Evolutionary conservation across 2,113 vertebrate genomes (phyloP).

Genomic region (Chlamydotis undulata): DNA sequence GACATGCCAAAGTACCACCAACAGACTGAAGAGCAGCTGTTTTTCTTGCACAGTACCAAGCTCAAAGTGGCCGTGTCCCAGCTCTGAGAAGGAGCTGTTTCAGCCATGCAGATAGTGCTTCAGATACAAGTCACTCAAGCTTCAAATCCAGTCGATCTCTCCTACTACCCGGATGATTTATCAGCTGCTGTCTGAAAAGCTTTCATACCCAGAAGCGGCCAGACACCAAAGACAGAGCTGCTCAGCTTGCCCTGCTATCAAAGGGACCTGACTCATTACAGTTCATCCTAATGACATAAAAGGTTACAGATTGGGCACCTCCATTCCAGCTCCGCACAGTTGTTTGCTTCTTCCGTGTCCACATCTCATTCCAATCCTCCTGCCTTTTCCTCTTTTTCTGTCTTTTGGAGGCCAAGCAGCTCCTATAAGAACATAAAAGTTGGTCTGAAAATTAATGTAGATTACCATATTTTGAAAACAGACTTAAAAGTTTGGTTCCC

Average conservation of each 20-base stretch:
- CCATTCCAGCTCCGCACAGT: fast-evolving
- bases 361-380: not conserved
- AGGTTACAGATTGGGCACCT: not conserved
- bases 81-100: not conserved
- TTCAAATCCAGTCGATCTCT: not conserved
- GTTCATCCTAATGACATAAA: not conserved
- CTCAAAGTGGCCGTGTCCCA: not conserved
- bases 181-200: not conserved
- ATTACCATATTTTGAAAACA: not conserved
- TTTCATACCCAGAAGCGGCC: not conserved
- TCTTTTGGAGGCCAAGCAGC: not conserved
- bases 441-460: not conserved
- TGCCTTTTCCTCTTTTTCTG: not conserved
- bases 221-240: not conserved
- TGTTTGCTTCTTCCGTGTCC: not conserved
- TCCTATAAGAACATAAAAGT: not conserved
- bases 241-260: not conserved
- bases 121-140: not conserved
- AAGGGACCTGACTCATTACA: not conserved
- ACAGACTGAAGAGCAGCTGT: not conserved
- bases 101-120: not conserved
- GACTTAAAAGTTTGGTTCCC: not conserved
- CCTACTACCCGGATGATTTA: not conserved
- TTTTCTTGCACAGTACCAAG: not conserved
- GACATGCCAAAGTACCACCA: not conserved